Conservation (phyloP, 2,113 vertebrate species). For the Menura novaehollandiae region DNA sequence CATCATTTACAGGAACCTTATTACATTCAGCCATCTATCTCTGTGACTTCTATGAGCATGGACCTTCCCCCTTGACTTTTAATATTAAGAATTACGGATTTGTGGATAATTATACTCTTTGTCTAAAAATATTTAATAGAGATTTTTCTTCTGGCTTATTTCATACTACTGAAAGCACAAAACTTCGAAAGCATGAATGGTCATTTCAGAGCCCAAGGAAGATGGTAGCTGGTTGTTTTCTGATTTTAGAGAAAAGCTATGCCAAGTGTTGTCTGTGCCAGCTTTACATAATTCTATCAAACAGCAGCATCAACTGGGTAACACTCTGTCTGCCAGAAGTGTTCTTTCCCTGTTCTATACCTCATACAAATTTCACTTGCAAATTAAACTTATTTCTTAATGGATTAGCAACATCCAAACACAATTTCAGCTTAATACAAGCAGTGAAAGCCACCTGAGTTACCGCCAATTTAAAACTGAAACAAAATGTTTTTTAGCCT, state of each 20-base stretch:
- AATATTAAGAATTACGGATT: neutral
- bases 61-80: neutral
- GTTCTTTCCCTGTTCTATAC: neutral
- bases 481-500: neutral
- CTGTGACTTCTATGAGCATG: neutral
- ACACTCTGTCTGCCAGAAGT: neutral
- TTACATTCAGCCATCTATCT: neutral
- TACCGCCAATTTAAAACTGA: neutral
- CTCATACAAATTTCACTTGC: neutral
- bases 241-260: neutral
- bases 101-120: neutral
- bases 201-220: neutral
- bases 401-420: neutral
- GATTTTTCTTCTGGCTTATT: neutral
- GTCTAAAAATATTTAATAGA: neutral
- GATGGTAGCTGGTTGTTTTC: neutral
- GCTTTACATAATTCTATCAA: neutral
- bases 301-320: neutral
- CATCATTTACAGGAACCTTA: neutral
- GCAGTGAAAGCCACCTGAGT: neutral
- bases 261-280: neutral
- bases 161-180: neutral
- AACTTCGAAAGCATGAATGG: neutral
- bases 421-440: neutral
- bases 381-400: neutral